Conservation (phyloP, 2,113 vertebrate genomes). For the Melanocharis versteri region DNA sequence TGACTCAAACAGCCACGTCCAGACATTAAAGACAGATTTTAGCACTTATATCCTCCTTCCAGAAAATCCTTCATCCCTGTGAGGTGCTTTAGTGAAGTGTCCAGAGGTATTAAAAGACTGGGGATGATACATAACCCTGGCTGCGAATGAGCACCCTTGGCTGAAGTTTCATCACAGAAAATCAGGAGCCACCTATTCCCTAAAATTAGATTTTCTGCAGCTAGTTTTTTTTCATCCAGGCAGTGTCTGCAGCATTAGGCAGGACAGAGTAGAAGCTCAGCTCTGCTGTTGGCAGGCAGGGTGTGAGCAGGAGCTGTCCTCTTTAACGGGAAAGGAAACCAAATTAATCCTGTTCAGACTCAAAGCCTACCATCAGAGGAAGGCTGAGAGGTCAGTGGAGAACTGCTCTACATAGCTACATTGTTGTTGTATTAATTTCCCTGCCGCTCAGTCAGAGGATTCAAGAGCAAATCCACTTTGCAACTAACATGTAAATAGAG, state of each 20-base stretch:
- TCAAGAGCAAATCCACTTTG: background rate
- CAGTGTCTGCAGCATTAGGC: background rate
- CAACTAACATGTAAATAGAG: background rate
- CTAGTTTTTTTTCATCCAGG: background rate
- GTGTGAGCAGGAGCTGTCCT: background rate
- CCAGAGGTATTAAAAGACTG: background rate
- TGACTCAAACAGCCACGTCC: background rate
- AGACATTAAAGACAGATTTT: background rate
- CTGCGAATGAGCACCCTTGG: background rate
- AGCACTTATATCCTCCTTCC: background rate
- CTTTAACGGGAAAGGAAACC: background rate
- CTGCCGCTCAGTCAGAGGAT: background rate
- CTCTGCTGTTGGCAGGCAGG: background rate
- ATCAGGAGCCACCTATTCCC: background rate
- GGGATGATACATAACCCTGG: background rate
- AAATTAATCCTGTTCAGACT: constrained; percentile 16
- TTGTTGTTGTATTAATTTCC: constrained; percentile 15
- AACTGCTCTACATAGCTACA: background rate
- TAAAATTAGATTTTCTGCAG: background rate
- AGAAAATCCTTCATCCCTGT: background rate
- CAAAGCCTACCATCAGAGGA: background rate
- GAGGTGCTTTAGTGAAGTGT: background rate
- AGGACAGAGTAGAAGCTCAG: background rate
- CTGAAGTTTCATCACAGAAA: constrained; percentile 11
- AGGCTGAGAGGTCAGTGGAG: background rate